Evolutionary conservation across 2,888 invertebrate species (phyloP).

Genomic region (Lasioglossum vierecki): DNA sequence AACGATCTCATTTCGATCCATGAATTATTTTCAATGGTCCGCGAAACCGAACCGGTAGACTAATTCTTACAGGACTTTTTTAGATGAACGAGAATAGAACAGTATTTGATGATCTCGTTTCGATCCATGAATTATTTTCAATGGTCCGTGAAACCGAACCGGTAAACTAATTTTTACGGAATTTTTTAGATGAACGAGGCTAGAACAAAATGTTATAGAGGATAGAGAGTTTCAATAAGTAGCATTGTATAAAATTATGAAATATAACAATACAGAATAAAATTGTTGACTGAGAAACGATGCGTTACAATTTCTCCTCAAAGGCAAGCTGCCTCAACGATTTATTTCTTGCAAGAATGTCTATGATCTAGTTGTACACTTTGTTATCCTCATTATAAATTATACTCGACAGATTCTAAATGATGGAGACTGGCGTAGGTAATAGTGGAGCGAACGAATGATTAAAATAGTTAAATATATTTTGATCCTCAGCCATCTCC

Average conservation of each 20-base stretch:
- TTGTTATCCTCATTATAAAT: background rate
- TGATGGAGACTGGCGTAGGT: too few species aligned
- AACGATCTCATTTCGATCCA: constrained; percentile 1
- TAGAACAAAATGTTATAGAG: too few species aligned
- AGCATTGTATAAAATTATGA: too few species aligned
- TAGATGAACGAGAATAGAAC: background rate
- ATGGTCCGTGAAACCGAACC: too few species aligned
- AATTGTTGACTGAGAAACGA: background rate
- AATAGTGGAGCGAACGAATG: background rate
- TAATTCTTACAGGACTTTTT: background rate
- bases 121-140: too few species aligned
- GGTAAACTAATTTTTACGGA: too few species aligned
- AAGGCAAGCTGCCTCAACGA: background rate
- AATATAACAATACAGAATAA: background rate
- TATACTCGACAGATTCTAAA: background rate
- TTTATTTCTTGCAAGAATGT: background rate
- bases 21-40: background rate
- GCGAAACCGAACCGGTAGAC: background rate
- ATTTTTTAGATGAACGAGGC: too few species aligned
- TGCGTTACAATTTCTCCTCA: background rate
- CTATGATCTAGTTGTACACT: background rate
- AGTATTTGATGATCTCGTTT: too few species aligned
- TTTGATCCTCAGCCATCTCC: background rate
- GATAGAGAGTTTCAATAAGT: too few species aligned
- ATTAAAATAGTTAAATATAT: constrained; percentile 14